Conservation (phyloP, 1,140 invertebrate genomes). For the Drosophila punjabiensis region DNA sequence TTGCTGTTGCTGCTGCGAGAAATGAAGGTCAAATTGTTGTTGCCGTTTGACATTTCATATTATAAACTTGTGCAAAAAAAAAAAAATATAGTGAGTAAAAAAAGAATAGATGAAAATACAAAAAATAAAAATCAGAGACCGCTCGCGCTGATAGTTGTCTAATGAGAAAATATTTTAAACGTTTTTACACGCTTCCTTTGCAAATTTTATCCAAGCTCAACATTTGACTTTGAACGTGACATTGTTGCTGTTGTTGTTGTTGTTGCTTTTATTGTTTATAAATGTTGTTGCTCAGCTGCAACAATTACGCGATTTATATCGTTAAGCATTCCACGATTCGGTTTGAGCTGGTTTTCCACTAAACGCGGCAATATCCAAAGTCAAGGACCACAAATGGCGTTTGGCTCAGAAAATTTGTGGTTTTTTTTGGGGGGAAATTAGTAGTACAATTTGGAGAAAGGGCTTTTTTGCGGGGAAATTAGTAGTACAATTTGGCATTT, state of each 20-base stretch:
- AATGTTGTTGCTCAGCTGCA: constrained; percentile 65
- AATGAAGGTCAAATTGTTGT: constrained; percentile 75
- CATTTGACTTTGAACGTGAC: constrained; percentile 84
- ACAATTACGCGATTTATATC: constrained; percentile 76
- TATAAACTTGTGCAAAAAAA: constrained; percentile 70
- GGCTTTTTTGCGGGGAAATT: too few species aligned
- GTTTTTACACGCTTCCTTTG: constrained; percentile 82
- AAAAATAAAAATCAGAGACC: constrained; percentile 48
- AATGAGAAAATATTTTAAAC: constrained; percentile 84
- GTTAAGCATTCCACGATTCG: constrained; percentile 47
- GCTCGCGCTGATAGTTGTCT: constrained; percentile 63
- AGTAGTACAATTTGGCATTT: background rate
- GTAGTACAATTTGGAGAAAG: background rate
- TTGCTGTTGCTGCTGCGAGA: constrained; percentile 61
- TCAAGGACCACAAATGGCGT: constrained; percentile 41
- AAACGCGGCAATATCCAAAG: constrained; percentile 29
- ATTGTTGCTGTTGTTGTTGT: constrained; percentile 64
- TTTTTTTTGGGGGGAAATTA: constrained; percentile 8
- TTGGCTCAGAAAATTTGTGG: background rate
- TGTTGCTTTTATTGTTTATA: constrained; percentile 36
- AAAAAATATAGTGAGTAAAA: constrained; percentile 26
- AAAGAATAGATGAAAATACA: constrained; percentile 34
- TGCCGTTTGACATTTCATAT: constrained; percentile 79
- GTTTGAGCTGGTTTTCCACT: constrained; percentile 42
- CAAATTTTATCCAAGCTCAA: constrained; percentile 73